Evolutionary conservation across 2,888 invertebrate species (phyloP), one percentile per base, ranked within the genome.

Genomic region (Campoletis raptor): DNA sequence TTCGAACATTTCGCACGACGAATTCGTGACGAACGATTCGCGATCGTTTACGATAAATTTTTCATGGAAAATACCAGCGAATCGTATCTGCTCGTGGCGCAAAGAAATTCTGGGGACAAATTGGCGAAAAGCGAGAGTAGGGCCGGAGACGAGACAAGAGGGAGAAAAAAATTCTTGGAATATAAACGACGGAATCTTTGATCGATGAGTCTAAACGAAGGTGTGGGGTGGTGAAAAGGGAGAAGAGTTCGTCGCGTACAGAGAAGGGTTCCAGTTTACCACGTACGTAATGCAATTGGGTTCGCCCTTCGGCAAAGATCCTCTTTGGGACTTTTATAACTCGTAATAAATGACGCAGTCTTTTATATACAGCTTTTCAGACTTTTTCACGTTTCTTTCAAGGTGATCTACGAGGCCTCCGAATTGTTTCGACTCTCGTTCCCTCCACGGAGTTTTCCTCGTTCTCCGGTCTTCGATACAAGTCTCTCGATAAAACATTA

Each of bases 341-440:
- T 69, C 48, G 54, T 74, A 78, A 85, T 81, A 85, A 85, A 85
- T 78, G 73, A 66, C 76, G 72, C 15, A 37, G 21, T 6, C 64
- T 30, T 42, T 48, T 37, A 45, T 37, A 45, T 52, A 48, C 24
- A 79, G 69, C 18, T 61, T 80, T 70, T 69, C 42, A 45, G 70
- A 45, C 70, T 36, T 66, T 45, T 30, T 66, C 24, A 18, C 18
- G n/a, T 52, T 24, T 40, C 54, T 12, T 66, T 30, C 54, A 24
- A 15, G 74, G 79, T 72, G 80, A 85, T 72, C 24, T 40, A 83
- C 83, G 80, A 83, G 79, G 74, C 52, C 64, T 80, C 76, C 70
- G 83, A 83, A 80, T 83, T 85, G 76, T 83, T 83, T 85, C 83
- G 85, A 83, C 45, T 80, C 72, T 83, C 7, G 45, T 40, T 54